phyloP scores from a whole-genome alignment of 2,888 invertebrate species.

The Kuschelorhynchus macadamiae region DNA sequence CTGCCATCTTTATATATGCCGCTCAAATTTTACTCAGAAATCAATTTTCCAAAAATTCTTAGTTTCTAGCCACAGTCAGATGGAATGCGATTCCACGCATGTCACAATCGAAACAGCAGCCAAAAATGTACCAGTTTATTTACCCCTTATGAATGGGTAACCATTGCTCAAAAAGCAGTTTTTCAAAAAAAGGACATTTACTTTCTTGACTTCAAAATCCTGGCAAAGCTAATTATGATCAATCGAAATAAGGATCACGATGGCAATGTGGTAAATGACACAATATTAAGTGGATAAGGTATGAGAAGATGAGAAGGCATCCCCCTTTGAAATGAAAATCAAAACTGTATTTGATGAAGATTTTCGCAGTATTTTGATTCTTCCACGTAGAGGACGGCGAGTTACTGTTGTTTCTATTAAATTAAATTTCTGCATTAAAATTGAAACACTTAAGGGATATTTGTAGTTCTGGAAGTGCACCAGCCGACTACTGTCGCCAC shows the following conservation, averaged over 20 bases:
- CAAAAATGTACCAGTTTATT: neutral
- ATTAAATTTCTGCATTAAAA: neutral
- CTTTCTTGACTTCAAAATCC: neutral
- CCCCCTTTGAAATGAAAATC: constrained; percentile 12
- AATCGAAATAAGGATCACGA: constrained; percentile 11
- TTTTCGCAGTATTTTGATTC: constrained; percentile 1
- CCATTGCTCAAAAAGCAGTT: constrained; percentile 2
- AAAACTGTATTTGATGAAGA: constrained; percentile 3
- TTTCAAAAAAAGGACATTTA: neutral
- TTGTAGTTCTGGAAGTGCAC: neutral
- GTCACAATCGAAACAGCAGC: constrained; percentile 1
- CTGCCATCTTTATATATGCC: constrained; percentile 3
- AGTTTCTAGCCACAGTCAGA: neutral
- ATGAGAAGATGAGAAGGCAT: neutral
- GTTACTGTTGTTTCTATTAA: neutral
- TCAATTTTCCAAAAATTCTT: neutral
- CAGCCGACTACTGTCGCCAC: neutral
- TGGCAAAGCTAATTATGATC: constrained; percentile 13
- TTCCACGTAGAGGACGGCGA: constrained; percentile 9
- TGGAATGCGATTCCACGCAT: constrained; percentile 10
- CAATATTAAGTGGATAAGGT: neutral
- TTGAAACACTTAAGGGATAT: neutral
- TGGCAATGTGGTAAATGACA: constrained; percentile 1
- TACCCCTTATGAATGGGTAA: constrained; percentile 9
- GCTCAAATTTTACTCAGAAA: neutral